Evolutionary conservation across 2,113 vertebrate species (phyloP), one percentile per base, ranked within the genome.

Genomic region (Eudyptes chrysolophus): DNA sequence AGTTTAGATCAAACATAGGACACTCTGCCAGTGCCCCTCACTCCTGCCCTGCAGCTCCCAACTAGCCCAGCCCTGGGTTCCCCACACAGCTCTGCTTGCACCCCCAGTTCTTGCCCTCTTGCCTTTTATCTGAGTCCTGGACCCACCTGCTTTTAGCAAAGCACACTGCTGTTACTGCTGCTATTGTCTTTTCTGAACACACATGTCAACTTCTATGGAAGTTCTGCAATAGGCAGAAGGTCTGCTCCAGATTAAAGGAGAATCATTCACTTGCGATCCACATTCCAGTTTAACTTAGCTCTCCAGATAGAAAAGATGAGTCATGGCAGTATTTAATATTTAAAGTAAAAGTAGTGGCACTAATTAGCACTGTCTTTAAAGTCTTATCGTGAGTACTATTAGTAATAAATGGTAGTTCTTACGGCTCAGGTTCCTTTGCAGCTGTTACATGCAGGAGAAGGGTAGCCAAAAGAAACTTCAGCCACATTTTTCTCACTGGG

Each of bases 371-470:
- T 32, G 13, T 30, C 52, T 79, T 84, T 68, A 76, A 94, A 95
- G 48, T 32, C 34, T 87, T 76, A 75, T 32, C 4, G 2, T 24
- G 32, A 76, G 48, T 24, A 57, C 8, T 40, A 6, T 11, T n/a
- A 77, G 19, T 8, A 89, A 86, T 27, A 89, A 85, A 44, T 4
- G 9, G 21, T 46, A 48, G 38, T 90, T 96, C 98, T 98, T 98
- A 98, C 97, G 5, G 85, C 42, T 97, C 79, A 65, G 84, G 84
- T 32, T 97, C 87, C 92, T 95, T 84, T 81, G 84, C 92, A 96
- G 92, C 57, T 83, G 92, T 52, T 71, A 86, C 44, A 60, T 81
- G 68, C 64, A 94, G 74, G 68, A 97, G 66, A 52, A 97, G 62
- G 91, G 74, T 7, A 90, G 55, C 49, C 72, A 92, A 84, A 89